Conservation (phyloP, 2,888 invertebrate species). For the Bimastos eiseni region DNA sequence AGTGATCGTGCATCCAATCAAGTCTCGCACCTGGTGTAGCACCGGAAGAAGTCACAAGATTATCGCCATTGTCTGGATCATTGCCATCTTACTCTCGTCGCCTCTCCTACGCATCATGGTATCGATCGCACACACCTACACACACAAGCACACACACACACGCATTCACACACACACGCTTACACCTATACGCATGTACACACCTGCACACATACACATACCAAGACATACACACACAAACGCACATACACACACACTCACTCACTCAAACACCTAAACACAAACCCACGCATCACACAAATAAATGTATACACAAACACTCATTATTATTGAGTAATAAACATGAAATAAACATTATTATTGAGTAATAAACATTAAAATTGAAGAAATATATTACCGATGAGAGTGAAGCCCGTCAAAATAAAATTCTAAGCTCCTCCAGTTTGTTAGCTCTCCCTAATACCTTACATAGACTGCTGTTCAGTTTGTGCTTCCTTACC, state of each 20-base stretch:
- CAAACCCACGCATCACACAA: not conserved
- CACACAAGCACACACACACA: no score
- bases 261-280: not conserved
- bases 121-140: not conserved
- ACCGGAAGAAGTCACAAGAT: conserved; percentile 64
- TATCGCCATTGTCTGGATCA: conserved; percentile 64
- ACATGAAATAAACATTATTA: no score
- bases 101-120: conserved; percentile 56
- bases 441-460: no score
- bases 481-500: not conserved
- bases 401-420: no score
- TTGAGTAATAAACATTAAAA: not conserved
- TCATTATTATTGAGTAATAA: no score
- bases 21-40: conserved; percentile 65
- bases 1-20: conserved; percentile 66
- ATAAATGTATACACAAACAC: not conserved
- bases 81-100: conserved; percentile 61
- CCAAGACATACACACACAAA: no score
- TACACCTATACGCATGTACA: no score
- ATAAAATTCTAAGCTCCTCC: not conserved
- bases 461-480: not conserved
- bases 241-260: no score
- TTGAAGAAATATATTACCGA: not conserved
- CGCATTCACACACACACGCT: no score
- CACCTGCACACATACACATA: no score